Base-by-base conservation (phyloP, 53 echinoderm and acorn worm species). In the Antedon mediterranea region DNA sequence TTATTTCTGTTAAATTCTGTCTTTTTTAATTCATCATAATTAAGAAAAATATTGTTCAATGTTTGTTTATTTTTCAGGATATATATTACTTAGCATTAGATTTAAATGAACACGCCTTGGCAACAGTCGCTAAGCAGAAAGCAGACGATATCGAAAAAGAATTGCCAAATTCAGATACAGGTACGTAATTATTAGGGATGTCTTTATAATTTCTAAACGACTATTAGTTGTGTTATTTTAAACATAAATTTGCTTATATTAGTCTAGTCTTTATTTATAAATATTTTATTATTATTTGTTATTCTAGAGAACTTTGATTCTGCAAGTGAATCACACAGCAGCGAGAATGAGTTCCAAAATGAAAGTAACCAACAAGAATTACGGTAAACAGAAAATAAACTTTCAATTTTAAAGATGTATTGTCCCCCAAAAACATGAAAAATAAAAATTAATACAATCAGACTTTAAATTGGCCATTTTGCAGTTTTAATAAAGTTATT, bases 61-160 rank as follows among this genome's bases (percentile, higher is more conserved):
- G n/a, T n/a, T n/a, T n/a, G n/a, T n/a, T n/a, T n/a, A 37, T 37
- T 11, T 71, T 76, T 23, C 84, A 95, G 97, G 97, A 95, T 85
- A 92, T 95, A 33, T 89, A 92, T 78, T 89, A 87, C 34, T 80
- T 95, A 1, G 97, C 97, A 70, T 34, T 89, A 32, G 95, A 95
- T 78, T 89, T 87, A 73, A 90, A 87, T 11, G 95, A 95, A 44
- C 89, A 78, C 77, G 95, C 91, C 30, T 83, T 95, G 30, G 95
- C 95, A 30, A 81, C 87, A 30, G 95, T 91, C 26, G 91, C 95
- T 28, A 91, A 91, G 78, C 89, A 95, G 84, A 95, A 95, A 82
- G 95, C 95, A n/a, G 95, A 95, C 71, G 95, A 95, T 76, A 95
- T 95, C 31, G 95, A 95, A 34, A 78, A 85, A 75, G 91, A 95